phyloP scores from a whole-genome alignment of 2,113 vertebrate species.

The Festucalex cinctus region DNA sequence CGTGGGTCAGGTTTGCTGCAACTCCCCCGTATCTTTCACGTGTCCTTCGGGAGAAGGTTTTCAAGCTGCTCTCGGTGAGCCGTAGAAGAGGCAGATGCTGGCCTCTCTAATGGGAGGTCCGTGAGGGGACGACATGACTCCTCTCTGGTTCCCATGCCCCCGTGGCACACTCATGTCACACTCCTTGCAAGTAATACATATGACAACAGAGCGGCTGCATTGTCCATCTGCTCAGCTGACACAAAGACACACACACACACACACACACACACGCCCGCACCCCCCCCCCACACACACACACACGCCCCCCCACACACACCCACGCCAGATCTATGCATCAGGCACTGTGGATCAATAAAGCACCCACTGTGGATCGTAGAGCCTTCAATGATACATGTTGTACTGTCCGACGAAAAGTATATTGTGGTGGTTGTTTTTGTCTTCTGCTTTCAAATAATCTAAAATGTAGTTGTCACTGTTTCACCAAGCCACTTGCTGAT shows the following conservation, averaged over 20 bases:
- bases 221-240: conserved; percentile 67
- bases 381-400: background rate
- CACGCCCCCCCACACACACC: background rate
- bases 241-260: conserved; percentile 28
- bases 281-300: background rate
- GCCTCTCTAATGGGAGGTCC: conserved; percentile 48
- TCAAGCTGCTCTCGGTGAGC: conserved; percentile 49
- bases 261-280: background rate
- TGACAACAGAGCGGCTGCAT: conserved; percentile 47
- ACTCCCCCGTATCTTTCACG: conserved; percentile 21
- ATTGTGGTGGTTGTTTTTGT: too few species aligned
- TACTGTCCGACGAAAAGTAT: too few species aligned
- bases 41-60: conserved; percentile 50
- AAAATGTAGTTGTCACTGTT: too few species aligned
- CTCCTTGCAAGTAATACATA: conserved; percentile 46
- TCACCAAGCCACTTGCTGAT: too few species aligned
- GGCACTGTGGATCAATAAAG: conserved; percentile 10
- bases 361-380: background rate
- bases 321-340: background rate
- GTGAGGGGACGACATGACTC: conserved; percentile 43
- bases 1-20: conserved; percentile 40
- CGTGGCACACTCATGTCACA: conserved; percentile 64
- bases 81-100: conserved; percentile 61
- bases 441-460: too few species aligned
- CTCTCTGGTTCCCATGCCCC: conserved; percentile 70